phyloP scores from a whole-genome alignment of 2,888 invertebrate species.

The Drosophila koepferae region DNA sequence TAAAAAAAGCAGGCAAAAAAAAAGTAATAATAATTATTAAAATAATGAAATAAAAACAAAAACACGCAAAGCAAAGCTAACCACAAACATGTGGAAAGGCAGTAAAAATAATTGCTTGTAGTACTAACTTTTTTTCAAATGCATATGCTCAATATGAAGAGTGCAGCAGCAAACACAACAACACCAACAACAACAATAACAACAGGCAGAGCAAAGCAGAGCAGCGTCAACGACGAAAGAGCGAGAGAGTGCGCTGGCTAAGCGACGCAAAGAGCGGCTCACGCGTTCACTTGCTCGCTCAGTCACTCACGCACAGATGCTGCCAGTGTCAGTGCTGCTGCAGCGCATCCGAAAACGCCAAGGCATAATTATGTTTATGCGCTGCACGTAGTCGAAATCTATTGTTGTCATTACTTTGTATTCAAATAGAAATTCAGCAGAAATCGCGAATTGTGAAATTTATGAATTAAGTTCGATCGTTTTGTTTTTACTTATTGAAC shows the following conservation, averaged over 20 bases:
- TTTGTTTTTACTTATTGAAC: not conserved
- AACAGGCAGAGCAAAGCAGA: conserved; percentile 13
- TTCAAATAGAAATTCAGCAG: conserved; percentile 1
- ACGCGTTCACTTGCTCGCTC: conserved; percentile 26
- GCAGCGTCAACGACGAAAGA: conserved; percentile 23
- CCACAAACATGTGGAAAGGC: conserved; percentile 17
- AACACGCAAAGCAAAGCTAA: conserved; percentile 22
- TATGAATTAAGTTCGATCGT: not conserved
- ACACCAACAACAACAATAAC: conserved; percentile 10
- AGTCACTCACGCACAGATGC: conserved; percentile 42
- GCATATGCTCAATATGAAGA: conserved; percentile 40
- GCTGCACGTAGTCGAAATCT: conserved; percentile 19
- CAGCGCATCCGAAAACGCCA: conserved; percentile 23
- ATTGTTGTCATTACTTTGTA: not conserved
- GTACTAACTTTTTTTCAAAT: conserved; percentile 51
- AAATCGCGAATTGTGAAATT: not conserved
- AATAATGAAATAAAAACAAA: not conserved
- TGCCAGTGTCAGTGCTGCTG: conserved; percentile 29
- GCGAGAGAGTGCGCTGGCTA: conserved; percentile 33
- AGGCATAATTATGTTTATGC: conserved; percentile 38
- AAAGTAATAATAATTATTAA: not conserved
- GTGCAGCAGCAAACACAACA: conserved; percentile 21
- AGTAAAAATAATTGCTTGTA: conserved; percentile 32
- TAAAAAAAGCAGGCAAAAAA: conserved; percentile 10
- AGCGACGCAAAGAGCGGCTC: conserved; percentile 29